Evolutionary conservation across 2,888 invertebrate species (phyloP), one percentile per base, ranked within the genome.

Genomic region (Thereva nobilitata): DNA sequence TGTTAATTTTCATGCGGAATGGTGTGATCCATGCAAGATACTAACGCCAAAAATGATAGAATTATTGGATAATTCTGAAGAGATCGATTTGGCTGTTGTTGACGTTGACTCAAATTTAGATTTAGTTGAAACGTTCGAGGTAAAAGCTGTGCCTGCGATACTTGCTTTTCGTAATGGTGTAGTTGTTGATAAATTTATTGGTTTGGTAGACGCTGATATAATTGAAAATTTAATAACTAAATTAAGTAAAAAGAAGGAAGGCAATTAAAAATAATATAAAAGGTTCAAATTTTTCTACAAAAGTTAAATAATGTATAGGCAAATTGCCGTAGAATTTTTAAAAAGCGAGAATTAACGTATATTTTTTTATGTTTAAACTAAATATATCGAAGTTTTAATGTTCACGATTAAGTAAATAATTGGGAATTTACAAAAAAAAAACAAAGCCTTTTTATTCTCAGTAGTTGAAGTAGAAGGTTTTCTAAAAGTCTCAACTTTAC

Each of bases 1-100:
- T 78, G 92, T 93, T 0, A 93, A 93, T 78, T 93, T 93, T 77
- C 93, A 93, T 76, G 93, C 93, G 0, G 92, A 93, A 72, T 93
- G 93, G 93, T 93, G 93, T 76, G 92, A 92, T 79, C 93, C 93
- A 0, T 93, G 93, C 79, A 92, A 92, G 80, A 90, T 92, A 74
- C 83, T 93, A 9, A 93, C 93, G 0, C 93, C 93, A 2, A 91
- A 91, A 80, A 85, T 93, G 78, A 86, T 86, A 73, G 90, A 91
- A 76, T 79, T 93, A 59, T 85, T 93, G 40, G 88, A 88, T 72
- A 88, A 89, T 1, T 86, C 89, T 59, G 84, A 84, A 6, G 85
- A 89, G 73, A 84, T 93, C 61, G 89, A 93, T 80, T 82, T 93
- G 71, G 93, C 93, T 1, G 87, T 92, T 34, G 88, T 93, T 0